phyloP scores from a whole-genome alignment of 2,113 vertebrate species.

The Aegypius monachus region DNA sequence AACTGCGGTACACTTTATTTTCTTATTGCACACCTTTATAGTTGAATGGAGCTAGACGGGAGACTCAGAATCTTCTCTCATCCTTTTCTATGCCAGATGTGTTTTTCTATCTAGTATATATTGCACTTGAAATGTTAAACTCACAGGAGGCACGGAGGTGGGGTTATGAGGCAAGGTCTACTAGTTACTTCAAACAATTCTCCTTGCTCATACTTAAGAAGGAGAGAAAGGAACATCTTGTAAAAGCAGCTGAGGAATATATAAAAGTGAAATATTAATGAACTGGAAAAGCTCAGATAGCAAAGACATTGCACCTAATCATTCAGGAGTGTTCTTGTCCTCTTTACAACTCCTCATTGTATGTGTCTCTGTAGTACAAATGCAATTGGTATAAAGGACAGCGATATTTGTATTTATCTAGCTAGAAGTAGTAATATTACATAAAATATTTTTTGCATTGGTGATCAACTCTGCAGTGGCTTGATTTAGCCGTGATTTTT shows the following conservation, averaged over 20 bases:
- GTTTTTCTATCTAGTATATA: not conserved
- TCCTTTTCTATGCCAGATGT: not conserved
- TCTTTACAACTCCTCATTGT: not conserved
- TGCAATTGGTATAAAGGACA: not conserved
- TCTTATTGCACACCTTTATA: not conserved
- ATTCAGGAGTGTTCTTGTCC: not conserved
- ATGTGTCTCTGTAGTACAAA: not conserved
- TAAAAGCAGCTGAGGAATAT: conserved; percentile 57
- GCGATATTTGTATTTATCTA: not conserved
- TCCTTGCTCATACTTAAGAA: conserved; percentile 38
- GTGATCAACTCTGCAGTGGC: not conserved
- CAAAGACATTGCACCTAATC: not conserved
- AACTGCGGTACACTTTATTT: not conserved
- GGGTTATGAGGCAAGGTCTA: conserved; percentile 32
- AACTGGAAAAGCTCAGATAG: conserved; percentile 47
- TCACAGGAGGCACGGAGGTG: conserved; percentile 20
- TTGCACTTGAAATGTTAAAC: conserved; percentile 46
- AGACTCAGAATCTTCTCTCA: conserved; percentile 2
- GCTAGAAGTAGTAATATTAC: not conserved
- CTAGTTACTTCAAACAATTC: conserved; percentile 60
- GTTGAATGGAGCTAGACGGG: not conserved
- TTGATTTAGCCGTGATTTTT: not conserved
- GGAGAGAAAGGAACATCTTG: conserved; percentile 47
- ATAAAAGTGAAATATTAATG: conserved; percentile 72
- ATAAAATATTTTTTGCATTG: not conserved